These are phyloP conservation scores for Murina feae DNA, from an alignment of 2,113 vertebrate species.

Conservation along the genomic window DNA sequence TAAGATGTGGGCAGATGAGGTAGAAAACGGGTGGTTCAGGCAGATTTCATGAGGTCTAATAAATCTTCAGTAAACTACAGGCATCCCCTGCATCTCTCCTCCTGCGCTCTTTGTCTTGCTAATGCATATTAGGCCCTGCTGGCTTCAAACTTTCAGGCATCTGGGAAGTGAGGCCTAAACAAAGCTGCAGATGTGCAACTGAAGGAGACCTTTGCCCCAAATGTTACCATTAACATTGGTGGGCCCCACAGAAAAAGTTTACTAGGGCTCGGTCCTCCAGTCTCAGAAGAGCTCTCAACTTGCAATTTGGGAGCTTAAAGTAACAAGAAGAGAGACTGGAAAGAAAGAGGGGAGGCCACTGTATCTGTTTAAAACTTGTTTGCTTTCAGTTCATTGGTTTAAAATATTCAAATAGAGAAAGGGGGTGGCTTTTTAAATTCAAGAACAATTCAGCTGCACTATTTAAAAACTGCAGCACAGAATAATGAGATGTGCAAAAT, in stretches of 20 bases:
- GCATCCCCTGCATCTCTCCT: conserved; percentile 79
- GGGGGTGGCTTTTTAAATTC: not conserved
- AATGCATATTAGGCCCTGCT: conserved; percentile 85
- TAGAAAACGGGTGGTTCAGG: conserved; percentile 83
- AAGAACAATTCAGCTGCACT: not conserved
- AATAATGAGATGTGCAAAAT: not conserved
- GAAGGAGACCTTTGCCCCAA: conserved; percentile 80
- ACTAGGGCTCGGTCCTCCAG: conserved; percentile 56
- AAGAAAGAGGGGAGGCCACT: conserved; percentile 56
- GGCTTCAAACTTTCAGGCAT: conserved; percentile 85
- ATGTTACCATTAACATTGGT: conserved; percentile 78
- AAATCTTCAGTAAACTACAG: conserved; percentile 89
- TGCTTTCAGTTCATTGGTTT: not conserved
- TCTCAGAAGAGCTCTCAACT: conserved; percentile 72
- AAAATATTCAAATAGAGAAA: not conserved
- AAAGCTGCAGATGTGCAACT: conserved; percentile 87
- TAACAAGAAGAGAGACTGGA: not conserved
- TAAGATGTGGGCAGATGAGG: conserved; percentile 81
- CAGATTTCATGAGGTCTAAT: conserved; percentile 86
- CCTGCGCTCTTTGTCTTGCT: conserved; percentile 83
- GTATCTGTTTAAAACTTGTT: not conserved
- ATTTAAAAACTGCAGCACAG: not conserved
- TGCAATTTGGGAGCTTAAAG: conserved; percentile 69
- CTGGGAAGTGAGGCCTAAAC: conserved; percentile 81
- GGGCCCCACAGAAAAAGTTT: conserved; percentile 75